A percentile compares a stretch with the other conserved stretches of the same genome.
These are phyloP conservation scores for Thunnus albacares DNA, from an alignment of 2,797 vertebrate genomes.

Conservation along the genomic window DNA sequence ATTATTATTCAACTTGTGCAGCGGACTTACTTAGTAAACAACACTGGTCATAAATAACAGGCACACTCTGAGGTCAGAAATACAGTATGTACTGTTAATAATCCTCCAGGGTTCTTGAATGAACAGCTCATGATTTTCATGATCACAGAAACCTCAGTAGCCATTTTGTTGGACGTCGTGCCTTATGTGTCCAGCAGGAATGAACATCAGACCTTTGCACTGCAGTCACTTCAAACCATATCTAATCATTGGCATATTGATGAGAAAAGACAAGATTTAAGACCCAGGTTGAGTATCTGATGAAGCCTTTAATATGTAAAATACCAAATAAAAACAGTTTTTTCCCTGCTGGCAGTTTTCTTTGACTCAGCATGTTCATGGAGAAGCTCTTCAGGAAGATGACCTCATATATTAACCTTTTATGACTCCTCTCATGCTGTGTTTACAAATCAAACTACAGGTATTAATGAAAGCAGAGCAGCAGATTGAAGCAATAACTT, in stretches of 20 bases:
- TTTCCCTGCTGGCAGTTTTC: background rate
- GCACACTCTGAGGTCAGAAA: conserved; percentile 4
- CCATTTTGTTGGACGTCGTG: background rate
- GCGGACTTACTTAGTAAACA: background rate
- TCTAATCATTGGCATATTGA: background rate
- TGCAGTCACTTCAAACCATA: conserved; percentile 7
- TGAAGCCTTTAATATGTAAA: background rate
- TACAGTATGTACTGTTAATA: conserved; percentile 28
- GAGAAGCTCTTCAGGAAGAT: background rate
- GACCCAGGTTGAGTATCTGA: conserved; percentile 14
- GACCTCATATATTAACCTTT: conserved; percentile 14
- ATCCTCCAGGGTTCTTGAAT: conserved; percentile 28
- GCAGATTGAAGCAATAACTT: background rate
- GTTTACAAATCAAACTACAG: conserved; percentile 5
- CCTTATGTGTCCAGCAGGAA: conserved; percentile 6
- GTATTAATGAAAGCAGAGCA: background rate
- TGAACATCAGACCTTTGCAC: background rate
- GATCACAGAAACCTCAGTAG: conserved; percentile 4
- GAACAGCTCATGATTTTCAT: conserved; percentile 41
- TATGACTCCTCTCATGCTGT: conserved; percentile 12
- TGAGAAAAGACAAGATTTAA: background rate
- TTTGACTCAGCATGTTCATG: conserved; percentile 4
- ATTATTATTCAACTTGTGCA: conserved; percentile 1
- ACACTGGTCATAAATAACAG: conserved; percentile 10
- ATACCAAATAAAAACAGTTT: background rate